These are phyloP conservation scores for Pandion haliaetus DNA, from an alignment of 2,113 vertebrate genomes.

Conservation along the genomic window DNA sequence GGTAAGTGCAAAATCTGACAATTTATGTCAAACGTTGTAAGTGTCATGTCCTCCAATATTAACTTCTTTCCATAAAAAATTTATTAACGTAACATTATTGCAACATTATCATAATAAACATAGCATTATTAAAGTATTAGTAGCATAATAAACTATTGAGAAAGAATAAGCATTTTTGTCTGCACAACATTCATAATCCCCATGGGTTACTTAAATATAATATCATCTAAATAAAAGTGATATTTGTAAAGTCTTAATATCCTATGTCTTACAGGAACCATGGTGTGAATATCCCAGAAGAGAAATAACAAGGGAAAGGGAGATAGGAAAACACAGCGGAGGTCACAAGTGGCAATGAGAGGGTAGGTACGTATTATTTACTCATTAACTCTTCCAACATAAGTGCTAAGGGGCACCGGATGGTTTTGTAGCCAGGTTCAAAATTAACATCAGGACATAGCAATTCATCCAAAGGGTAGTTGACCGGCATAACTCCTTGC, in stretches of 20 bases:
- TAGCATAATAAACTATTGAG: neutral
- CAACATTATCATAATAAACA: neutral
- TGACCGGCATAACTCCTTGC: neutral
- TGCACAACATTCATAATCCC: neutral
- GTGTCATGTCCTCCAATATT: neutral
- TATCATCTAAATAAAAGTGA: neutral
- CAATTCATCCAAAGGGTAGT: neutral
- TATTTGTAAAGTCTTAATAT: neutral
- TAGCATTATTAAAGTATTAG: neutral
- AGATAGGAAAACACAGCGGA: neutral
- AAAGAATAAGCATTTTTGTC: neutral
- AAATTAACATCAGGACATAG: neutral
- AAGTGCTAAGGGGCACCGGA: neutral
- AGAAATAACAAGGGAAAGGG: neutral
- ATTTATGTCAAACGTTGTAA: neutral
- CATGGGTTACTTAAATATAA: neutral
- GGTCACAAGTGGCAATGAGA: neutral
- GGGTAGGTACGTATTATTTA: neutral
- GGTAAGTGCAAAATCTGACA: neutral
- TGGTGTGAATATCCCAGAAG: neutral
- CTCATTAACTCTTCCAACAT: neutral
- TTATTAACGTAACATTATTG: neutral
- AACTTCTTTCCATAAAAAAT: neutral
- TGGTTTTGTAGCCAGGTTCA: neutral
- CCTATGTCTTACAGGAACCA: neutral